A percentile compares a stretch with the other conserved stretches of the same genome.
Conservation (phyloP, 1,140 invertebrate genomes). For the Episyrphus balteatus region DNA sequence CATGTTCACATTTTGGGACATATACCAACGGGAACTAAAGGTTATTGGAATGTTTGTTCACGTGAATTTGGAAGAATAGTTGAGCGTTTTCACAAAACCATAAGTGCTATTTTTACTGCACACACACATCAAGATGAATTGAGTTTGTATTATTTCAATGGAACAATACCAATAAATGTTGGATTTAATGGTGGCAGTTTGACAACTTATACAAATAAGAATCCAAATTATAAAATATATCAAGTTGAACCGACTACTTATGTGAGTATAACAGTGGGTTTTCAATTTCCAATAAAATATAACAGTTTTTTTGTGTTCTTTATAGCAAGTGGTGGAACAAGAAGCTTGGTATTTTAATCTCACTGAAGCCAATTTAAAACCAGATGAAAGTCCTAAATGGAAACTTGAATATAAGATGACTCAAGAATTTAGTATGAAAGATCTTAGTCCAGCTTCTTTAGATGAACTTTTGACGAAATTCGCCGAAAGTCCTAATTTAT, state of each 20-base stretch:
- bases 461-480: constrained; percentile 41
- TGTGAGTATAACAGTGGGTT: constrained; percentile 39
- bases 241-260: constrained; percentile 47
- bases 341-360: constrained; percentile 68
- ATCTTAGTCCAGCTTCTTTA: constrained; percentile 38
- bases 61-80: constrained; percentile 49
- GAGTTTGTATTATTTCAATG: constrained; percentile 48
- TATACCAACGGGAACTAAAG: constrained; percentile 57
- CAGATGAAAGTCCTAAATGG: constrained; percentile 46
- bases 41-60: constrained; percentile 54
- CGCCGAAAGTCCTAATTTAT: constrained; percentile 22
- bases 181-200: constrained; percentile 70
- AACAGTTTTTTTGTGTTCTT: constrained; percentile 5
- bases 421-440: constrained; percentile 15
- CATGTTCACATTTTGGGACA: constrained; percentile 73
- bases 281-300: constrained; percentile 1
- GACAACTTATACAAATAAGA: constrained; percentile 51
- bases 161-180: constrained; percentile 40
- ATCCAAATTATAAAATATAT: constrained; percentile 73
- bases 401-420: constrained; percentile 55
- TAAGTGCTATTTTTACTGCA: constrained; percentile 66
- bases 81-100: constrained; percentile 41
- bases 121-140: constrained; percentile 70
- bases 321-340: constrained; percentile 54
- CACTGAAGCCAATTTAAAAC: constrained; percentile 57